A percentile compares a stretch with the other conserved stretches of the same genome.
phyloP scores from a whole-genome alignment of 2,797 vertebrate genomes.

The Chiroxiphia lanceolata region DNA sequence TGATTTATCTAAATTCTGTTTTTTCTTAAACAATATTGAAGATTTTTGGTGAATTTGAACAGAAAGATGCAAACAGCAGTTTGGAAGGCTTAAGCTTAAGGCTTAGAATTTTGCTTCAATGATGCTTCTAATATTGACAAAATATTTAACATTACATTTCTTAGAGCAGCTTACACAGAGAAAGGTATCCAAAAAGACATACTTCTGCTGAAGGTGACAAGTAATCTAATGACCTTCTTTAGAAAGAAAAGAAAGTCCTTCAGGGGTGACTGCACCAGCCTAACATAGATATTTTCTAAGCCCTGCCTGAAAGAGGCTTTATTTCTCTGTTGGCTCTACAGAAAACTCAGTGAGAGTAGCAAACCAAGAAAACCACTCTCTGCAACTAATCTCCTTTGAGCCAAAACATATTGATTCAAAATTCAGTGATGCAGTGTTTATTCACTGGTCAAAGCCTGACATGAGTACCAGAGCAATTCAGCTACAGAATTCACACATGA shows the following conservation, averaged over 20 bases:
- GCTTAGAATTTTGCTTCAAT: not conserved
- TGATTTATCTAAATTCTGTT: not conserved
- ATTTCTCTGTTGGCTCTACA: not conserved
- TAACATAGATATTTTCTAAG: not conserved
- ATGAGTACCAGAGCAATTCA: not conserved
- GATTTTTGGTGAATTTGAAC: not conserved
- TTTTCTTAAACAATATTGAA: not conserved
- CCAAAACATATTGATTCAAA: constrained; percentile 3
- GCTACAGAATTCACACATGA: not conserved
- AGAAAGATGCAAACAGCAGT: not conserved
- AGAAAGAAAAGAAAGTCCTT: not conserved
- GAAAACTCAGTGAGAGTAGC: not conserved
- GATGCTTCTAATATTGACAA: not conserved
- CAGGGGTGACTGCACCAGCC: not conserved
- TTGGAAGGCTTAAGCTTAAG: not conserved
- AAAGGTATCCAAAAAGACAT: not conserved
- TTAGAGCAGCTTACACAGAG: not conserved
- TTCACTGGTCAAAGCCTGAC: not conserved
- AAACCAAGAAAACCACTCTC: constrained; percentile 4
- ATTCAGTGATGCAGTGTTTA: not conserved
- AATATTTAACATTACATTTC: not conserved
- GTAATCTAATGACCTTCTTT: not conserved
- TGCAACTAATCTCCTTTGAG: not conserved
- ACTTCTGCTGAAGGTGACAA: not conserved
- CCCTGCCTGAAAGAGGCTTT: not conserved